Conservation (phyloP, 2,113 vertebrate genomes). For the Plecturocebus donacophilus region DNA sequence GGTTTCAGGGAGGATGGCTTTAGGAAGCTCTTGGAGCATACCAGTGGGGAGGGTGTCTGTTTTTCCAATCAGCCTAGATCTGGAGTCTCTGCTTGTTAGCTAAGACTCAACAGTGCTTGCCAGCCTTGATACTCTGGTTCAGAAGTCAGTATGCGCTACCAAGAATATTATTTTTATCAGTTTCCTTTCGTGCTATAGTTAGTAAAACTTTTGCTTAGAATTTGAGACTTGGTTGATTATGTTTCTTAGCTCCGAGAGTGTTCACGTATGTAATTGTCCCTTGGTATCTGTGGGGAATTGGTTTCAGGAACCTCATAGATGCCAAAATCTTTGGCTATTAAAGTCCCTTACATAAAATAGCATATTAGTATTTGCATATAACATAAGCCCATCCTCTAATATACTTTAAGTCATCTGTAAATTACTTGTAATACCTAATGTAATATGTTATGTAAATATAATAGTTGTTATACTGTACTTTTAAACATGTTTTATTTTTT, state of each 20-base stretch:
- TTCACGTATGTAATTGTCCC: background rate
- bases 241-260: background rate
- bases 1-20: background rate
- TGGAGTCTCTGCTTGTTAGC: background rate
- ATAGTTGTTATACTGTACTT: background rate
- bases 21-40: background rate
- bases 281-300: background rate
- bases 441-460: background rate
- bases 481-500: background rate
- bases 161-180: background rate
- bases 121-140: background rate
- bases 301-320: background rate
- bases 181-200: background rate
- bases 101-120: background rate
- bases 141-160: background rate
- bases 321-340: background rate
- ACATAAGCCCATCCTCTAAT: background rate
- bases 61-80: background rate
- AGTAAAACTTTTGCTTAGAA: background rate
- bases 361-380: background rate
- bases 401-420: background rate
- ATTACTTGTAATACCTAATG: background rate
- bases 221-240: background rate
- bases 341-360: background rate
- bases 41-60: background rate